A percentile compares a stretch with the other conserved stretches of the same genome.
Evolutionary conservation across 2,888 invertebrate species (phyloP).

Genomic region (Hipparchia semele): DNA sequence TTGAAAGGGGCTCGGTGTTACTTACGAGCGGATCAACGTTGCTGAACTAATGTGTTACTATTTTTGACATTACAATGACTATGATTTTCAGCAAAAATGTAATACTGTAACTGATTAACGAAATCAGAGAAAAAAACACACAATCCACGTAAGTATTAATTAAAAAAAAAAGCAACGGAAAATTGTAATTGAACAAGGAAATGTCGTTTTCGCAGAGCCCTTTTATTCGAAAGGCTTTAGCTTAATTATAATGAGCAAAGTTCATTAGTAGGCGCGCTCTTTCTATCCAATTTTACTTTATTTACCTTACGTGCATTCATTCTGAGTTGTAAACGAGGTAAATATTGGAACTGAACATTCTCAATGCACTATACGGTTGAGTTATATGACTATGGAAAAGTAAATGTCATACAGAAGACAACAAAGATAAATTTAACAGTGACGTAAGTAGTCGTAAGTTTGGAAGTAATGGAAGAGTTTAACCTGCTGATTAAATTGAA

Average conservation of each 20-base stretch:
- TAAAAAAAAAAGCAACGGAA: conserved; percentile 29
- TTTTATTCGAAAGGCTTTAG: conserved; percentile 44
- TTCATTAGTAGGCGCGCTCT: conserved; percentile 48
- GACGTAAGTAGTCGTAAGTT: no score
- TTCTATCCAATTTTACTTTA: conserved; percentile 46
- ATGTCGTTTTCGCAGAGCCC: conserved; percentile 37
- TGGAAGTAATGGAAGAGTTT: no score
- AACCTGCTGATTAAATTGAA: no score
- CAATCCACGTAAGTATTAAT: conserved; percentile 15
- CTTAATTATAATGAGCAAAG: conserved; percentile 50
- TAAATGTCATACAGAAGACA: not conserved
- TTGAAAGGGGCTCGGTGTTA: conserved; percentile 48
- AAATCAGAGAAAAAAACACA: conserved; percentile 6
- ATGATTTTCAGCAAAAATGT: no score
- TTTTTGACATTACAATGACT: not conserved
- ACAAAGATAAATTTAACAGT: no score
- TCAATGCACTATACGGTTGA: not conserved
- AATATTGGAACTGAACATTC: conserved; percentile 19
- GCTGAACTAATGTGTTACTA: conserved; percentile 22
- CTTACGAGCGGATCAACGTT: conserved; percentile 26
- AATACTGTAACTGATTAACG: not conserved
- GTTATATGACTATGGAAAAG: not conserved
- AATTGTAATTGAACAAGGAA: conserved; percentile 35
- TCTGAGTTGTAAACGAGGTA: conserved; percentile 31
- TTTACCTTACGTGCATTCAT: conserved; percentile 41